Conservation (phyloP, 53 echinoderm and acorn worm species). For the Henricia sp. region DNA sequence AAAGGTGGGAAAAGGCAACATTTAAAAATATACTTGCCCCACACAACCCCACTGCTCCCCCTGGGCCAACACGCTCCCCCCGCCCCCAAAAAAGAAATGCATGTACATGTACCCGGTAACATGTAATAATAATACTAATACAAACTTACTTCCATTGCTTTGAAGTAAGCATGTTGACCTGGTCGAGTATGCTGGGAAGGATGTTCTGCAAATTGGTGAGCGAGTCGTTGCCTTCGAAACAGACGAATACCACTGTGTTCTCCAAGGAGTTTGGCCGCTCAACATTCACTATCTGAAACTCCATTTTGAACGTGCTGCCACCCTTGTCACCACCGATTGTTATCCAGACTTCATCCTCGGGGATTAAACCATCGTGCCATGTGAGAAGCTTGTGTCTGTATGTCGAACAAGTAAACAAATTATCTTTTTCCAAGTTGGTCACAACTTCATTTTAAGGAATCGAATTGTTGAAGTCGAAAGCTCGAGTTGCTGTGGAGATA, state of each 20-base stretch:
- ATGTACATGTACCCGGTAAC: too few relatives aligned
- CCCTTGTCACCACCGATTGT: conserved; percentile 14
- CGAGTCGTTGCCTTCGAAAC: conserved; percentile 7
- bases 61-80: too few relatives aligned
- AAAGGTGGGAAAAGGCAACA: too few relatives aligned
- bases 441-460: too few relatives aligned
- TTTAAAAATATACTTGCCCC: neutral
- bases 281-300: neutral
- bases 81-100: too few relatives aligned
- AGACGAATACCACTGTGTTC: conserved; percentile 12
- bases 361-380: neutral
- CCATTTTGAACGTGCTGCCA: neutral
- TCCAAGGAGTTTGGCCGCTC: neutral
- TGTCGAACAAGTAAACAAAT: neutral
- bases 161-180: neutral
- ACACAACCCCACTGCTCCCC: too few relatives aligned
- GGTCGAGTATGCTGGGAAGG: neutral
- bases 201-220: neutral
- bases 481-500: too few relatives aligned
- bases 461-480: too few relatives aligned
- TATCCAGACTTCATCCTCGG: neutral
- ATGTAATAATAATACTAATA: too few relatives aligned
- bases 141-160: conserved; percentile 1
- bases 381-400: neutral
- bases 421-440: too few relatives aligned